A percentile compares a stretch with the other conserved stretches of the same genome.
Evolutionary conservation across 2,888 invertebrate species (phyloP).

Genomic region (Strigamia transsilvanica): DNA sequence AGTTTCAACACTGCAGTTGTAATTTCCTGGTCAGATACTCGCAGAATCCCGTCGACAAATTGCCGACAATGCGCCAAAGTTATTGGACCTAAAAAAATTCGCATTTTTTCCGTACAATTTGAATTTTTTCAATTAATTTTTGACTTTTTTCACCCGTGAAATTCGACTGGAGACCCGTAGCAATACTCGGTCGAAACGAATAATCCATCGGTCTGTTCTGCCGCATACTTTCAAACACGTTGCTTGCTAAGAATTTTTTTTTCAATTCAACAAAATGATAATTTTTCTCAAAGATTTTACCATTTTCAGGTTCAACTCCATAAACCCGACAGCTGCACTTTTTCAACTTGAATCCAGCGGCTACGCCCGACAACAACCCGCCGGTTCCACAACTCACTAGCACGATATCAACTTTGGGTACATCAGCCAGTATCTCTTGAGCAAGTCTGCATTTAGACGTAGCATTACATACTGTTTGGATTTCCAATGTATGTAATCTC

Average conservation of each 20-base stretch:
- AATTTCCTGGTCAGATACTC: neutral
- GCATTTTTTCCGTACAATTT: neutral
- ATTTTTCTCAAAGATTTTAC: no score
- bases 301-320: neutral
- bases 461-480: neutral
- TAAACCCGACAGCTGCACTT: conserved; percentile 8
- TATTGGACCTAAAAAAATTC: neutral
- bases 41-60: neutral
- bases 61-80: neutral
- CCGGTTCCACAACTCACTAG: neutral
- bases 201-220: neutral
- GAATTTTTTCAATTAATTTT: neutral
- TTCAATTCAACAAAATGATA: no score
- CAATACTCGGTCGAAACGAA: neutral
- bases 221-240: neutral
- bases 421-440: neutral
- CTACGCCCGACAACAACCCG: neutral
- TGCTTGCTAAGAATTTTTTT: neutral
- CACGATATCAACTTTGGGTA: neutral
- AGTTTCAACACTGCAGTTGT: neutral
- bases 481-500: neutral
- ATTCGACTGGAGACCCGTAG: conserved; percentile 2
- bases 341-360: conserved; percentile 12
- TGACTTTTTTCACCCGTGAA: neutral
- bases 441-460: neutral